phyloP scores from a whole-genome alignment of 2,113 vertebrate genomes.

The Podarcis raffonei region DNA sequence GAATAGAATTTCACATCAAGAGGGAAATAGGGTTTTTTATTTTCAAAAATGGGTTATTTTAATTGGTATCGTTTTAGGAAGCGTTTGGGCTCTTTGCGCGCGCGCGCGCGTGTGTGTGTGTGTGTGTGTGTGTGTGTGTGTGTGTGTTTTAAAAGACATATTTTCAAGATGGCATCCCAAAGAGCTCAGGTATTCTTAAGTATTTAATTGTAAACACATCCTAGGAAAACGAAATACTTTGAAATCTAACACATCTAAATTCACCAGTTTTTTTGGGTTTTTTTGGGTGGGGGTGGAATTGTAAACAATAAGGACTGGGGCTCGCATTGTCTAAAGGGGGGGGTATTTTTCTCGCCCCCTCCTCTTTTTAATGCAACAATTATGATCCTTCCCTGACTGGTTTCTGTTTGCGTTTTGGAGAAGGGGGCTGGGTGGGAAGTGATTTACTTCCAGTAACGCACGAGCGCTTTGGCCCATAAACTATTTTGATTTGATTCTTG shows the following conservation, averaged over 20 bases:
- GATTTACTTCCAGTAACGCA: background rate
- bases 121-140: background rate
- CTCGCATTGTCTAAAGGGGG: background rate
- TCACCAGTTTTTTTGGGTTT: background rate
- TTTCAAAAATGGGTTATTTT: background rate
- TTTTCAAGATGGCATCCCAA: background rate
- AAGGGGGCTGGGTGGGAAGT: no score
- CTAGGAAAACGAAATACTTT: background rate
- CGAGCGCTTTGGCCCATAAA: background rate
- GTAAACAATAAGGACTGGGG: background rate
- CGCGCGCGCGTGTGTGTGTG: no score
- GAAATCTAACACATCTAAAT: background rate
- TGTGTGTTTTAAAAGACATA: background rate
- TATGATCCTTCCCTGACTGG: background rate
- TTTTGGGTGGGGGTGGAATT: no score
- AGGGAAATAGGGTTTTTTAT: no score
- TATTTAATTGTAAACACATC: background rate
- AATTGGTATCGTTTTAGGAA: no score
- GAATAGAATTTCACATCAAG: no score
- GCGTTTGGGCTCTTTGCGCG: no score
- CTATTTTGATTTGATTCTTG: constrained; percentile 6
- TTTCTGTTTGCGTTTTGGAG: background rate
- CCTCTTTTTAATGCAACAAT: background rate
- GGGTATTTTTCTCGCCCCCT: background rate
- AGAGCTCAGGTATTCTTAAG: background rate